Conservation (phyloP, 2,797 vertebrate genomes). For the Sebastes itinus region DNA sequence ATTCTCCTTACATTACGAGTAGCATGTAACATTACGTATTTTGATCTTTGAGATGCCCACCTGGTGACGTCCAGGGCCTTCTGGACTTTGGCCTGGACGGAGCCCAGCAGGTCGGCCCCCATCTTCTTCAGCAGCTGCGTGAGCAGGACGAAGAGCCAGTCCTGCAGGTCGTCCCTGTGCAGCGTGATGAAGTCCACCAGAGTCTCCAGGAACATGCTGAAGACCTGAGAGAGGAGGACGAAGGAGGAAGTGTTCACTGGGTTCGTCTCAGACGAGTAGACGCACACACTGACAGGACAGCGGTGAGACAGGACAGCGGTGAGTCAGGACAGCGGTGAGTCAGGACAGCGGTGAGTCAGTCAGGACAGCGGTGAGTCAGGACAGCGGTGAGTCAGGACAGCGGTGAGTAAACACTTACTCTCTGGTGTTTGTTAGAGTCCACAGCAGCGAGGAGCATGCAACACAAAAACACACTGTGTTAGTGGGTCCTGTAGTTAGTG, state of each 20-base stretch:
- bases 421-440: constrained; percentile 91
- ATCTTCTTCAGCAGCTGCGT: constrained; percentile 98
- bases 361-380: too few relatives aligned
- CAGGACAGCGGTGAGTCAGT: too few relatives aligned
- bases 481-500: not conserved
- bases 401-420: constrained; percentile 87
- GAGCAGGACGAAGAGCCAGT: constrained; percentile 96
- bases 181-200: constrained; percentile 95
- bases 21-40: too few relatives aligned
- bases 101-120: constrained; percentile 95
- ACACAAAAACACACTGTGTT: constrained; percentile 49
- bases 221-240: constrained; percentile 83
- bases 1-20: fast-evolving
- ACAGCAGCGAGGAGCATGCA: constrained; percentile 90
- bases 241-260: not conserved
- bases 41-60: constrained; percentile 33
- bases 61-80: constrained; percentile 95
- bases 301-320: not conserved
- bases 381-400: too few relatives aligned
- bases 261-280: not conserved
- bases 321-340: too few relatives aligned
- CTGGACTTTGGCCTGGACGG: constrained; percentile 96
- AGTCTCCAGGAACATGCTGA: constrained; percentile 99
- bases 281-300: not conserved
- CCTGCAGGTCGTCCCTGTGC: constrained; percentile 94